Percentiles rank a stretch among this genome's conserved stretches.
phyloP scores from a whole-genome alignment of 2,113 vertebrate species.

The Microcebus griseorufus region DNA sequence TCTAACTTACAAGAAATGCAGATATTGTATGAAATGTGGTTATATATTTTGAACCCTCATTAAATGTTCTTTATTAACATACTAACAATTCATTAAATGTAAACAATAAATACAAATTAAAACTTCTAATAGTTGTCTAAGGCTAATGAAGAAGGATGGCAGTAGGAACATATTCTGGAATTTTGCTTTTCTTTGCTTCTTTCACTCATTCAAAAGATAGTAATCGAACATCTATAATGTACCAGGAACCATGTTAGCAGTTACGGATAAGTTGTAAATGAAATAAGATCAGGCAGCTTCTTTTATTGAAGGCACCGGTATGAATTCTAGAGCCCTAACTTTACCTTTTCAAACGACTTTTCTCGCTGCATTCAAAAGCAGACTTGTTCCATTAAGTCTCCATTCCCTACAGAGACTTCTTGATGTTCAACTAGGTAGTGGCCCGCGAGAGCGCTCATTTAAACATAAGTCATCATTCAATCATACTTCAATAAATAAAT shows the following conservation, averaged over 20 bases:
- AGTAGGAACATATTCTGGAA: not conserved
- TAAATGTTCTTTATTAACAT: slow-evolving; percentile 23
- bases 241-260: not conserved
- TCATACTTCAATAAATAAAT: not conserved
- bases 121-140: not conserved
- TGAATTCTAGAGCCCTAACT: not conserved
- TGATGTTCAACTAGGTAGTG: not conserved
- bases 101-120: not conserved
- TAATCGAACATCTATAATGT: not conserved
- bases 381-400: not conserved
- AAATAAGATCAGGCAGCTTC: not conserved
- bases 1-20: not conserved
- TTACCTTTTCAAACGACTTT: not conserved
- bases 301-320: not conserved
- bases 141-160: not conserved
- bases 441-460: not conserved
- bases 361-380: not conserved
- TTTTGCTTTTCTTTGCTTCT: not conserved
- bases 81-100: not conserved
- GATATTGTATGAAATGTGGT: not conserved
- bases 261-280: not conserved
- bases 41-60: not conserved
- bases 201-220: not conserved
- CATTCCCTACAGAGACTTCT: not conserved
- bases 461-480: not conserved